These are phyloP conservation scores for Orius laevigatus DNA, from an alignment of 1,140 invertebrate genomes.

Conservation along the genomic window DNA sequence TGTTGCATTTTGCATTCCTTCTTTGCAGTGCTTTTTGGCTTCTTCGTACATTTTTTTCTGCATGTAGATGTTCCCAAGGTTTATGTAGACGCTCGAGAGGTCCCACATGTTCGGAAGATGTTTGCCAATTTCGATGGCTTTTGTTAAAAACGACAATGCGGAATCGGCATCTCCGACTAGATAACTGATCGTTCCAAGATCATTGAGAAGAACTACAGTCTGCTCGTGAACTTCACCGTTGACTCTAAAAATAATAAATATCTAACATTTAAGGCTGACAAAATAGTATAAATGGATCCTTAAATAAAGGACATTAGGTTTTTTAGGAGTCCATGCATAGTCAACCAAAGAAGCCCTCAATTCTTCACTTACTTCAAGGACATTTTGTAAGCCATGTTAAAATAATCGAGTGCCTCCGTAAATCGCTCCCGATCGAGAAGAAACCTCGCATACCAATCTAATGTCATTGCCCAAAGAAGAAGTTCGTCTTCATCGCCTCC, in stretches of 20 bases:
- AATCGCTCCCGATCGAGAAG: conserved; percentile 45
- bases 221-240: conserved; percentile 54
- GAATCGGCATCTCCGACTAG: conserved; percentile 43
- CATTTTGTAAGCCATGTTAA: conserved; percentile 51
- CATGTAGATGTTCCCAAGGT: conserved; percentile 64
- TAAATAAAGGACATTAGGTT: too few relatives aligned
- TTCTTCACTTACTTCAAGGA: conserved; percentile 28
- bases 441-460: conserved; percentile 70
- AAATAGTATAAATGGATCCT: not conserved
- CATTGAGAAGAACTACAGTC: conserved; percentile 63
- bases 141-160: conserved; percentile 50
- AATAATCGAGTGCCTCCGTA: conserved; percentile 43
- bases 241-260: conserved; percentile 31
- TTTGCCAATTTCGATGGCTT: conserved; percentile 50
- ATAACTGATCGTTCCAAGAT: conserved; percentile 56
- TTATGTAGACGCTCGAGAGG: conserved; percentile 58
- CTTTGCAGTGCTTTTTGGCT: conserved; percentile 52
- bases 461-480: conserved; percentile 47
- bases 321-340: too few relatives aligned
- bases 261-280: too few relatives aligned
- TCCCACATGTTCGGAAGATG: conserved; percentile 42
- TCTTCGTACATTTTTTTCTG: conserved; percentile 48
- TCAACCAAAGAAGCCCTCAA: too few relatives aligned
- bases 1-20: conserved; percentile 50
- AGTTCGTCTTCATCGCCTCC: conserved; percentile 37